Evolutionary conservation across 2,113 vertebrate species (phyloP), one percentile per base, ranked within the genome.

Genomic region (Hippoglossus stenolepis): DNA sequence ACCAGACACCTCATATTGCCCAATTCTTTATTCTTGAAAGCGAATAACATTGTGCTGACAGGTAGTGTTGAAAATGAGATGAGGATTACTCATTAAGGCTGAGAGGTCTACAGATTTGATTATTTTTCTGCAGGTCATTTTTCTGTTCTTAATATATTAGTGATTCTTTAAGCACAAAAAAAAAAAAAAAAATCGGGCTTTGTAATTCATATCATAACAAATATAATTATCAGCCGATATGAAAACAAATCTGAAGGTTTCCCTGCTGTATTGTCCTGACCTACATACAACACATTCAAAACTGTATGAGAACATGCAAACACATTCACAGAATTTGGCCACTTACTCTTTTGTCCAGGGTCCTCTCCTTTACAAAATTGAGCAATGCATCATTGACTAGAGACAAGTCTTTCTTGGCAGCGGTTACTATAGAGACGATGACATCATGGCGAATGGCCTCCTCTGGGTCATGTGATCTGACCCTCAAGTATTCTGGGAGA

Each of bases 391-490:
- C 98, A 67, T 99, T 99, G 85, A 99, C 98, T 15, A 99, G 94
- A 38, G 98, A 92, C 79, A 99, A 95, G 90, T 99, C 98, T 87
- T 99, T 99, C 92, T 98, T 99, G 90, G 98, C 97, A 87, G 98
- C 97, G 14, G 98, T 99, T 90, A 99, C 98, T 91, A 99, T 99
- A 82, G 98, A 99, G 75, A 99, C 98, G 70, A 99, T 99, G 85
- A 99, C 98, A 89, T 99, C 98, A 82, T 99, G 98, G 62, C 98
- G 95, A 86, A 99, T 99, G 73, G 98, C 98, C 89, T 99, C 98
- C 92, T 99, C 98, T 2, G 98, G 98, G 87, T 99, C 98, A 92
- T 99, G 98, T 72, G 98, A 99, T 75, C 98, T 94, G 85, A 99
- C 98, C 94, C 97, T 96, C 73, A 99, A 95, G 88, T 94, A 98